phyloP scores from a whole-genome alignment of 2,113 vertebrate species.

The Edolisoma coerulescens region DNA sequence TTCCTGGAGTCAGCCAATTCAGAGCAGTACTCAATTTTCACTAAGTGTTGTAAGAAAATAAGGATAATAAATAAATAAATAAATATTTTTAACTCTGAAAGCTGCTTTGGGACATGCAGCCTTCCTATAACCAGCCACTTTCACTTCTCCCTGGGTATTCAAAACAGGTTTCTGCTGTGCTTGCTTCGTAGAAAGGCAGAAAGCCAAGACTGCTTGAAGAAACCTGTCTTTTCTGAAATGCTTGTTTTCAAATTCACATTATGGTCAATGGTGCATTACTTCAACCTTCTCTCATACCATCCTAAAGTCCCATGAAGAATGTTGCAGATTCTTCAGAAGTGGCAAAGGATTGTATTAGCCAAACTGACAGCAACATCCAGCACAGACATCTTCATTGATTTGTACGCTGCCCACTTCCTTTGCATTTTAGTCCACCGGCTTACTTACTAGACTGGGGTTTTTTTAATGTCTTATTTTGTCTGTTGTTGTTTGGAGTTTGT shows the following conservation, averaged over 20 bases:
- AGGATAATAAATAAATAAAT: too few species aligned
- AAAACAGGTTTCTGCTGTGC: background rate
- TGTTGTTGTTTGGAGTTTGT: background rate
- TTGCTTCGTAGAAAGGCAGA: conserved; percentile 2
- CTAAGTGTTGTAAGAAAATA: background rate
- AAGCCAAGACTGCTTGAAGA: background rate
- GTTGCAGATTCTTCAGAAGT: background rate
- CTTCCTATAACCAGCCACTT: background rate
- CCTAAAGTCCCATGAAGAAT: background rate
- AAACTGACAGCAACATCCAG: background rate
- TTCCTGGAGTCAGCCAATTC: background rate
- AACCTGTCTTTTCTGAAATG: background rate
- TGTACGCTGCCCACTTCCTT: background rate
- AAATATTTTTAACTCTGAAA: conserved; percentile 1
- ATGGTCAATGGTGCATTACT: background rate
- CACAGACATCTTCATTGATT: background rate
- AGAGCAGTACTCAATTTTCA: background rate
- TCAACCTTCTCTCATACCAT: background rate
- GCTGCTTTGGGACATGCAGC: background rate
- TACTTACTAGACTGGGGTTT: background rate
- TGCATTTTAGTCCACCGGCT: background rate
- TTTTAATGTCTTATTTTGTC: background rate
- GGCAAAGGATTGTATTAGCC: background rate
- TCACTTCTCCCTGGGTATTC: background rate
- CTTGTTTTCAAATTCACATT: conserved; percentile 21